Conservation (phyloP, 2,797 vertebrate genomes). For the Limosa lapponica region DNA sequence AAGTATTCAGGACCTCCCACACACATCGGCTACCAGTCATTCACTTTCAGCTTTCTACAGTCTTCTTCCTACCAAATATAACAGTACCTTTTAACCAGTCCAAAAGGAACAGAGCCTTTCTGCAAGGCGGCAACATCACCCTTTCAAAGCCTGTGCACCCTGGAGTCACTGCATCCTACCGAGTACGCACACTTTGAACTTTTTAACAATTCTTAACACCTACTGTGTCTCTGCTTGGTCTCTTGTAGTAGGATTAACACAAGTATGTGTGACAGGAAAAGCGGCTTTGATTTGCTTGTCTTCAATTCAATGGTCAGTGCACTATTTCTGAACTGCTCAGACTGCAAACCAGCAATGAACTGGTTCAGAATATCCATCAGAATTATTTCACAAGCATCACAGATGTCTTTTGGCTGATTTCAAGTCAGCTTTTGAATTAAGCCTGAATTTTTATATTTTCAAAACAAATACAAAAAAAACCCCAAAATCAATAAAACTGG, state of each 20-base stretch:
- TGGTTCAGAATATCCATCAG: background rate
- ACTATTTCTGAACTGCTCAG: background rate
- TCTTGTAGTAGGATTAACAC: slow-evolving; percentile 71
- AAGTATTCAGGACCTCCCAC: background rate
- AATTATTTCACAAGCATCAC: background rate
- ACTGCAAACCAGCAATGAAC: background rate
- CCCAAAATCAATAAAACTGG: background rate
- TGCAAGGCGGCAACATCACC: background rate
- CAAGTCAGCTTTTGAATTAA: background rate
- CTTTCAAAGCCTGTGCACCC: slow-evolving; percentile 29
- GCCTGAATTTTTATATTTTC: background rate
- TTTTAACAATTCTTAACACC: slow-evolving; percentile 50
- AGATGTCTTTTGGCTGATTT: background rate
- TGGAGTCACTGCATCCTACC: background rate
- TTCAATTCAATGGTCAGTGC: slow-evolving; percentile 19
- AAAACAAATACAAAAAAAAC: background rate
- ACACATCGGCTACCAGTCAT: fast-evolving
- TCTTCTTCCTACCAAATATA: background rate
- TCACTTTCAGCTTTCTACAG: background rate
- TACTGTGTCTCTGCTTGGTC: slow-evolving; percentile 55
- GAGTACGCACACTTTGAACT: slow-evolving; percentile 37
- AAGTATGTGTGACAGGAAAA: slow-evolving; percentile 67
- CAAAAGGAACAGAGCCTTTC: background rate
- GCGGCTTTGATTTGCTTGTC: slow-evolving; percentile 59
- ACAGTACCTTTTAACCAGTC: background rate